A percentile compares a stretch with the other conserved stretches of the same genome.
These are phyloP conservation scores for Teinopalpus imperialis DNA, from an alignment of 2,888 invertebrate species.

Conservation along the genomic window DNA sequence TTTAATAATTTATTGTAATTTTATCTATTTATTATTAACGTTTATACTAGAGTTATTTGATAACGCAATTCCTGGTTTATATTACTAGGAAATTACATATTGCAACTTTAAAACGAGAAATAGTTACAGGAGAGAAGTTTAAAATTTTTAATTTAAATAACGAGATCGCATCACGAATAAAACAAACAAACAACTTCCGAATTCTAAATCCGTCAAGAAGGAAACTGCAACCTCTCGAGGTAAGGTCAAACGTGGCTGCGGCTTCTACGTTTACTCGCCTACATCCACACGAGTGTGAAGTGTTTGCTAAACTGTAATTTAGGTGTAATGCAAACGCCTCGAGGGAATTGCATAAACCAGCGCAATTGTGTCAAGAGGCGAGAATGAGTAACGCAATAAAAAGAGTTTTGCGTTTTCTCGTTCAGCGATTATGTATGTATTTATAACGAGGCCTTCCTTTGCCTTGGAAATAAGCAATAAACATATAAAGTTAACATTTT, in stretches of 20 bases:
- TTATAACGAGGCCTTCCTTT: too few relatives aligned
- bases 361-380: conserved; percentile 12
- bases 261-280: not conserved
- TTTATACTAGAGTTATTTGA: too few relatives aligned
- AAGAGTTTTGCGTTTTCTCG: not conserved
- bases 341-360: conserved; percentile 5
- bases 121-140: too few relatives aligned
- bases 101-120: too few relatives aligned
- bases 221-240: not conserved
- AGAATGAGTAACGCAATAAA: conserved; percentile 5
- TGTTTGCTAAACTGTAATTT: conserved; percentile 3
- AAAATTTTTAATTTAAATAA: too few relatives aligned
- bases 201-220: not conserved
- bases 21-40: too few relatives aligned
- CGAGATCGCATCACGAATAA: too few relatives aligned
- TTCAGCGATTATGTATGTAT: not conserved
- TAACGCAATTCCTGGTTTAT: too few relatives aligned
- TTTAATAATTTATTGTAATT: too few relatives aligned
- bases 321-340: not conserved
- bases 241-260: not conserved
- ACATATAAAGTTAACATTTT: too few relatives aligned
- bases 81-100: too few relatives aligned
- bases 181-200: not conserved
- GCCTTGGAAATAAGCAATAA: too few relatives aligned
- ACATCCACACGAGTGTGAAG: not conserved